Base-by-base conservation (phyloP, 2,888 invertebrate species). In the Abrostola tripartita region DNA sequence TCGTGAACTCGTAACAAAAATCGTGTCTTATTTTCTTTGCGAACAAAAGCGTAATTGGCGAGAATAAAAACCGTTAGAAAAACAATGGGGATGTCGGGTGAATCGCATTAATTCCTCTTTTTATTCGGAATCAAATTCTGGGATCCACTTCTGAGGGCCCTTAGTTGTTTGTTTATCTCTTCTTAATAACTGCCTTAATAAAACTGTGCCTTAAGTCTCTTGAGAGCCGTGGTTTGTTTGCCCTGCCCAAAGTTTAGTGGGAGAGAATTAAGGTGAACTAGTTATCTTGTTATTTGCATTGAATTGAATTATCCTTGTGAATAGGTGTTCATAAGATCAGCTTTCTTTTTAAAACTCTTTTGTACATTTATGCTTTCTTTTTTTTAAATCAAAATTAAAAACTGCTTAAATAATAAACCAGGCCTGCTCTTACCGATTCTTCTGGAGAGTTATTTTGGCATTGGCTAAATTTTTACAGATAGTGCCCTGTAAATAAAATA, bases 141-240 rank as follows among this genome's bases (percentile, higher is more conserved):
- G 64, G 59, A 66, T 71, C 49, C 56, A 56, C 65, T 65, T 69
- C 59, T 61, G 54, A 69, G 71, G 64, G 64, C 56, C 65, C 71
- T 52, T 84, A 78, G 83, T 85, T 84, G 80, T 83, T 85, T 81
- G 82, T 81, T 86, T 81, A 83, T 82, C 83, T 81, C 64, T 68
- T 65, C 80, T 84, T 87, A 88, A 85, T 88, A 88, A 86, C 76
- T 84, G 76, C 68, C 81, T 82, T 87, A 85, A 86, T 85, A 82
- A 82, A 78, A 75, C 69, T 67, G 61, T 37, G 62, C 60, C 67
- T 77, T 83, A 83, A 84, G 82, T 74, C 83, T 67, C 76, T 42
- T 35, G 80, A 73, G 84, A 63, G 14, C 14, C 50, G 37, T 35
- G 51, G 53, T 68, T 71, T 77, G 72, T 78, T 81, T 72, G 67